Percentiles rank a stretch among this genome's conserved stretches.
Evolutionary conservation across 2,888 invertebrate genomes (phyloP).

Genomic region (Chrysopilus asiliformis): DNA sequence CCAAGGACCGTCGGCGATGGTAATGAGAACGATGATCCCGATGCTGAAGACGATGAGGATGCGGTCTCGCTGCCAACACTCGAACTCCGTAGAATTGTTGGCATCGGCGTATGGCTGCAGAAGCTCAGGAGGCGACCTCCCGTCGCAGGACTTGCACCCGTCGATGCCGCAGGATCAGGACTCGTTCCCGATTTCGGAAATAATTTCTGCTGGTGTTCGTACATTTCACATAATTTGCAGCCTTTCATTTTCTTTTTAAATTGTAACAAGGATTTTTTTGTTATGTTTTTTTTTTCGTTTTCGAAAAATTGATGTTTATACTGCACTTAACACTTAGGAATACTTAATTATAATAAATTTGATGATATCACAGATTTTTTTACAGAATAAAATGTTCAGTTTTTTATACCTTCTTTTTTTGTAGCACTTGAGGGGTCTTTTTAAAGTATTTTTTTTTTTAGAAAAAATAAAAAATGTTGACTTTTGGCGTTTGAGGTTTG

Average conservation of each 20-base stretch:
- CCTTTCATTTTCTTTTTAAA: slow-evolving; percentile 17
- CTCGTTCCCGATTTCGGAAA: slow-evolving; percentile 6
- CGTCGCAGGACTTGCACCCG: neutral
- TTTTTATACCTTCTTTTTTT: too few relatives aligned
- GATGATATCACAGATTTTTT: slow-evolving; percentile 6
- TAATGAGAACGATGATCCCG: slow-evolving; percentile 17
- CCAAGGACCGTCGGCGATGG: slow-evolving; percentile 14
- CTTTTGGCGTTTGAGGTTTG: too few relatives aligned
- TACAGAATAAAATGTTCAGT: neutral
- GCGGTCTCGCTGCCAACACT: slow-evolving; percentile 29
- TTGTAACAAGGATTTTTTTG: too few relatives aligned
- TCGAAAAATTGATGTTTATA: too few relatives aligned
- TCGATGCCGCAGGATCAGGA: neutral
- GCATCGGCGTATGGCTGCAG: slow-evolving; percentile 9
- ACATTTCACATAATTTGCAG: slow-evolving; percentile 19
- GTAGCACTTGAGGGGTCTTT: too few relatives aligned
- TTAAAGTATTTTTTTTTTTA: too few relatives aligned
- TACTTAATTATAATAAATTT: slow-evolving; percentile 1
- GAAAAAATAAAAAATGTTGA: too few relatives aligned
- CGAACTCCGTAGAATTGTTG: slow-evolving; percentile 23
- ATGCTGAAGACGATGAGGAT: slow-evolving; percentile 22
- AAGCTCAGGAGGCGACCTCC: slow-evolving; percentile 7
- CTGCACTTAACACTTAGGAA: too few relatives aligned
- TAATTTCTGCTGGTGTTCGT: slow-evolving; percentile 13
- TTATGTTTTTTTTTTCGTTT: too few relatives aligned